Evolutionary conservation across 1,140 invertebrate species (phyloP).

Genomic region (Helicoverpa zea): DNA sequence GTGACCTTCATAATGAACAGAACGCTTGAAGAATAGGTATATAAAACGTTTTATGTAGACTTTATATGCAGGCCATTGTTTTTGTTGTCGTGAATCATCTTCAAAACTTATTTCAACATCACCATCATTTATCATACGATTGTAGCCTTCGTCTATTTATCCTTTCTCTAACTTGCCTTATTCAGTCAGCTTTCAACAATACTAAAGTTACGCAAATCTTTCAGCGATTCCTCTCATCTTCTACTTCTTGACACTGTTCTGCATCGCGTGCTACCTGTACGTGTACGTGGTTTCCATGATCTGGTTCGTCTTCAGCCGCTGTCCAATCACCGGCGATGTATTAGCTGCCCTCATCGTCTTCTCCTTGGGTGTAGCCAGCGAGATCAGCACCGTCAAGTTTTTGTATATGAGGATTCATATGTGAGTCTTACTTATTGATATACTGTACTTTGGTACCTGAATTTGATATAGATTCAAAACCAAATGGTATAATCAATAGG

Average conservation of each 20-base stretch:
- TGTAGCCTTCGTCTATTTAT: too few relatives aligned
- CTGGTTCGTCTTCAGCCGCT: slow-evolving; percentile 60
- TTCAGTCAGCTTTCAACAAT: not conserved
- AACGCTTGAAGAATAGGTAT: too few relatives aligned
- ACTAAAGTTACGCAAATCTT: not conserved
- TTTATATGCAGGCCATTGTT: too few relatives aligned
- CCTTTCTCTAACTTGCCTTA: too few relatives aligned
- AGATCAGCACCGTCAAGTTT: slow-evolving; percentile 59
- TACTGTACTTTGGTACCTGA: too few relatives aligned
- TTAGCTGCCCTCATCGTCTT: slow-evolving; percentile 56
- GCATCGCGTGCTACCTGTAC: slow-evolving; percentile 39
- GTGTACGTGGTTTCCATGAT: slow-evolving; percentile 55
- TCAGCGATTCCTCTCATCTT: slow-evolving; percentile 39
- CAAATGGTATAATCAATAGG: too few relatives aligned
- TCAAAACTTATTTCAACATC: too few relatives aligned
- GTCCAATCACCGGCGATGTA: slow-evolving; percentile 52
- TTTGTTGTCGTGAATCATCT: too few relatives aligned
- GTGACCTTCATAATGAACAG: too few relatives aligned
- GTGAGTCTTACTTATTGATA: slow-evolving; percentile 51
- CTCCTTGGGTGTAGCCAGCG: slow-evolving; percentile 58
- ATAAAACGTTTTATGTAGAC: too few relatives aligned
- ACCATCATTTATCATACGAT: too few relatives aligned
- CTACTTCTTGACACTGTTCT: slow-evolving; percentile 11
- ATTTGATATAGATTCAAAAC: too few relatives aligned
- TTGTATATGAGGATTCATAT: slow-evolving; percentile 57